Evolutionary conservation across 2,113 vertebrate genomes (phyloP).

Genomic region (Cettia cetti): DNA sequence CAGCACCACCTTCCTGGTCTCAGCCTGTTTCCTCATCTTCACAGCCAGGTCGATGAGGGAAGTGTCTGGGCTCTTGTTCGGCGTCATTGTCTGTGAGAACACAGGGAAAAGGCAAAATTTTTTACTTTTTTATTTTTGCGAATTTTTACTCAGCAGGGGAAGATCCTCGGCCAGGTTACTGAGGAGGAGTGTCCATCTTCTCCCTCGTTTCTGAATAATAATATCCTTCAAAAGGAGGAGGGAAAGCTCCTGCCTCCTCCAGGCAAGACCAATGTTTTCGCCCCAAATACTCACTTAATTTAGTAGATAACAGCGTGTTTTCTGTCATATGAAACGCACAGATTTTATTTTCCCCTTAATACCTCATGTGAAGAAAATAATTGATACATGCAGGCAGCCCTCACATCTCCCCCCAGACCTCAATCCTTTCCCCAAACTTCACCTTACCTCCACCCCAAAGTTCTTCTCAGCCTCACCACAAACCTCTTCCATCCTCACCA

Average conservation of each 20-base stretch:
- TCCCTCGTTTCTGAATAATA: neutral
- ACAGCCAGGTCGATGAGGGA: slow-evolving; percentile 88
- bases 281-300: neutral
- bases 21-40: slow-evolving; percentile 87
- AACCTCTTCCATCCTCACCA: neutral
- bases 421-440: too few species aligned
- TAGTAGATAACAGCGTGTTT: neutral
- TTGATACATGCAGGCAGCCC: neutral
- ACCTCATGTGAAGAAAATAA: rapidly evolving
- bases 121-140: too few species aligned
- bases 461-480: neutral
- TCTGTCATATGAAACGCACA: neutral
- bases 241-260: neutral
- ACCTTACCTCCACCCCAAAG: neutral
- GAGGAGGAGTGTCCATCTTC: rapidly evolving
- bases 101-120: neutral
- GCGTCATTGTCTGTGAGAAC: slow-evolving; percentile 52
- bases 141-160: neutral
- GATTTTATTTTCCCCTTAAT: neutral
- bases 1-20: slow-evolving; percentile 85
- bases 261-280: neutral
- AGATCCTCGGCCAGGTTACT: neutral
- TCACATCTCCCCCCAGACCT: neutral
- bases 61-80: slow-evolving; percentile 62
- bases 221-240: rapidly evolving